Evolutionary conservation across 2,113 vertebrate species (phyloP).

Genomic region (Pachypanchax playfairii): DNA sequence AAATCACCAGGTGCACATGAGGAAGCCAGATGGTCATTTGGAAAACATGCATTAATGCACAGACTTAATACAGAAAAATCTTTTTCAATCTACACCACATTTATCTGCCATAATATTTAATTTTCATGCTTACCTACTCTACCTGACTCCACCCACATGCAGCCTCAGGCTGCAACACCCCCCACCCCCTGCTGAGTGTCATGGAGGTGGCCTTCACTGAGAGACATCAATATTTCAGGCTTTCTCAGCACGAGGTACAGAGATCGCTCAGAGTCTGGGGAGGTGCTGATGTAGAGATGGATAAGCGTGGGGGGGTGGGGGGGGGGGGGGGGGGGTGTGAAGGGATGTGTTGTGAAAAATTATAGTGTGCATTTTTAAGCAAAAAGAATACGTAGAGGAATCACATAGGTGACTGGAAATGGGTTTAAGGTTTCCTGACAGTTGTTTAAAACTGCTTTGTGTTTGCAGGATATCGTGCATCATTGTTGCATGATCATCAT

Average conservation of each 20-base stretch:
- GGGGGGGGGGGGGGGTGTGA: constrained; percentile 29
- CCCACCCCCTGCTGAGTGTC: constrained; percentile 39
- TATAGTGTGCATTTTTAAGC: constrained; percentile 24
- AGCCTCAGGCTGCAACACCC: constrained; percentile 2
- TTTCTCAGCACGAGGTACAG: constrained; percentile 34
- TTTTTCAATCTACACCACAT: constrained; percentile 22
- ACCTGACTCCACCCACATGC: constrained; percentile 10
- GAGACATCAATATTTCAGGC: constrained; percentile 71
- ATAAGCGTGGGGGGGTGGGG: constrained; percentile 27
- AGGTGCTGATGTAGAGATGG: constrained; percentile 51
- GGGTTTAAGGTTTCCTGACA: neutral
- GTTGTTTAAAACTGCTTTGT: constrained; percentile 7
- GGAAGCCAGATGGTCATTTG: constrained; percentile 47
- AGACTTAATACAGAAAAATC: too few relatives aligned
- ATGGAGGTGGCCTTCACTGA: constrained; percentile 46
- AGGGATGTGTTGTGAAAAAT: constrained; percentile 37
- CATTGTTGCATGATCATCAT: constrained; percentile 20
- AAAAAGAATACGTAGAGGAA: neutral
- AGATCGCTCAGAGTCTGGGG: constrained; percentile 28
- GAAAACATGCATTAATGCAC: constrained; percentile 12
- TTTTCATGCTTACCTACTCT: constrained; percentile 32
- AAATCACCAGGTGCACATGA: constrained; percentile 36
- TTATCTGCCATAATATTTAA: constrained; percentile 13
- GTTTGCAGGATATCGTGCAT: constrained; percentile 22
- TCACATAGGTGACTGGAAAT: constrained; percentile 11